These are phyloP conservation scores for Musca domestica DNA, from an alignment of 1,140 invertebrate species.

Conservation along the genomic window DNA sequence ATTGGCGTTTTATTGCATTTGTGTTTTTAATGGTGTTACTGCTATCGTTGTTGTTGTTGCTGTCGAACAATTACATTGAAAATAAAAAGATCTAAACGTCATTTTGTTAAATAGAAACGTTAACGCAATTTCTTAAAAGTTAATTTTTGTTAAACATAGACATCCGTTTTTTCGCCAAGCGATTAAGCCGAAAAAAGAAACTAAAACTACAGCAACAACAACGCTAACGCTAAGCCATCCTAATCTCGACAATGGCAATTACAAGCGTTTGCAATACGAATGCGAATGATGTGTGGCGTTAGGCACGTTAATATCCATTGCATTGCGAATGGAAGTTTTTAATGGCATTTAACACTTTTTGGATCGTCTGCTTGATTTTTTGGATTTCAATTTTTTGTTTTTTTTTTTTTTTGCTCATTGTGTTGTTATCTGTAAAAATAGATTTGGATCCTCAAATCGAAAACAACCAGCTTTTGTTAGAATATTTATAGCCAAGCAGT, in stretches of 20 bases:
- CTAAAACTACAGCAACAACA: background rate
- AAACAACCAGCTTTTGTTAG: no score
- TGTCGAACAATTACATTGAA: background rate
- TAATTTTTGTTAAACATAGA: slow-evolving; percentile 18
- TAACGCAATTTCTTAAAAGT: slow-evolving; percentile 14
- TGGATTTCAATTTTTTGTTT: background rate
- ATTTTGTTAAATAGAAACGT: slow-evolving; percentile 20
- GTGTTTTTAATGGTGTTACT: no score
- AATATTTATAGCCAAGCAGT: no score
- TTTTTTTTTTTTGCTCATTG: background rate
- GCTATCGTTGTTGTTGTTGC: no score
- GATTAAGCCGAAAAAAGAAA: slow-evolving; percentile 1
- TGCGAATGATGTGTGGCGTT: background rate
- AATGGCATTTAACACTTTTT: slow-evolving; percentile 9
- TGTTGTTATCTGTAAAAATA: background rate
- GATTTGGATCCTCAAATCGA: background rate
- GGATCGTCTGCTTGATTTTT: background rate
- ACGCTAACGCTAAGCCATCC: background rate
- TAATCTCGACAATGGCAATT: no score
- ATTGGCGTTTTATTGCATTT: no score
- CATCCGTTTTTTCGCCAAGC: slow-evolving; percentile 3
- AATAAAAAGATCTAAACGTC: background rate
- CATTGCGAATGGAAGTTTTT: slow-evolving; percentile 9
- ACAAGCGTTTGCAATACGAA: background rate
- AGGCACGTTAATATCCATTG: slow-evolving; percentile 11